Conservation (phyloP, 2,888 invertebrate genomes). For the Prosapia bicincta region DNA sequence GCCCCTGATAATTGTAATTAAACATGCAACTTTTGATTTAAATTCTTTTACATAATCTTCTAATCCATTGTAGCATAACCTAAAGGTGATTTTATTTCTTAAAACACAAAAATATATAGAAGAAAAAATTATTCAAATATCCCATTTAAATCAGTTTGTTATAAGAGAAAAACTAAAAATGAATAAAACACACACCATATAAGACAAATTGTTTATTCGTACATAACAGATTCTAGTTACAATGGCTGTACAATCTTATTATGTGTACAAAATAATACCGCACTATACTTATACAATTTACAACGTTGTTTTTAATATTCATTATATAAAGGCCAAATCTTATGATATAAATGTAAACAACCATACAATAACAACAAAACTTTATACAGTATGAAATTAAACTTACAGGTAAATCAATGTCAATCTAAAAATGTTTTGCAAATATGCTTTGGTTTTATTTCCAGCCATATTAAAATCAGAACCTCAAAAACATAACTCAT, state of each 20-base stretch:
- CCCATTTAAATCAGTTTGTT: too few species aligned
- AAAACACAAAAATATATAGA: too few species aligned
- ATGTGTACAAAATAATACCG: not conserved
- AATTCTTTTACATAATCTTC: too few species aligned
- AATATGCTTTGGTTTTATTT: not conserved
- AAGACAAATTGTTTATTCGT: not conserved
- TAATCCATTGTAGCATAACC: too few species aligned
- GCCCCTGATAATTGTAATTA: too few species aligned
- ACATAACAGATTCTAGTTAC: not conserved
- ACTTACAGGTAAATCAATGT: not conserved
- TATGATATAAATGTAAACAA: not conserved
- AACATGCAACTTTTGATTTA: too few species aligned
- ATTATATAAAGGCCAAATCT: not conserved
- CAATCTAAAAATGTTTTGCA: too few species aligned
- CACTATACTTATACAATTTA: not conserved
- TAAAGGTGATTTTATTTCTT: too few species aligned
- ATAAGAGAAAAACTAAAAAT: too few species aligned
- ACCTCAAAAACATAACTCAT: not conserved
- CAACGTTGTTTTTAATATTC: not conserved
- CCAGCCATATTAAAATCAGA: not conserved
- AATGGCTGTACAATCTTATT: not conserved
- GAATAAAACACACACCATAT: not conserved
- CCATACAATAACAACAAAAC: not conserved
- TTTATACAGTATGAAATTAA: not conserved
- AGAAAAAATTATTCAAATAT: too few species aligned